These are phyloP conservation scores for Carposina sasakii DNA, from an alignment of 1,140 invertebrate genomes.

Conservation along the genomic window DNA sequence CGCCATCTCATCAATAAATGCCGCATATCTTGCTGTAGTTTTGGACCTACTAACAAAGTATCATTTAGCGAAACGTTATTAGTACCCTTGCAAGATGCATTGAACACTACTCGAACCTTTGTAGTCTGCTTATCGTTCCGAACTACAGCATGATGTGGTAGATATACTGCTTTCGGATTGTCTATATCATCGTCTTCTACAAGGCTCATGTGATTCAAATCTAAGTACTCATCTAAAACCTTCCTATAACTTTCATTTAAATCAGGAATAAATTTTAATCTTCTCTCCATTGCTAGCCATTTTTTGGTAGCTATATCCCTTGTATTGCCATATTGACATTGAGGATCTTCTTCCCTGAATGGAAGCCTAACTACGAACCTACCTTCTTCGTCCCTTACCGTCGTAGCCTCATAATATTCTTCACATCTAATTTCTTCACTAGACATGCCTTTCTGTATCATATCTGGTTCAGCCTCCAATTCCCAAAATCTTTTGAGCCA, in stretches of 20 bases:
- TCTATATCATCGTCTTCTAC: background rate
- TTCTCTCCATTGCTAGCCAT: constrained; percentile 17
- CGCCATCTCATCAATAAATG: background rate
- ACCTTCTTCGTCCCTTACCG: background rate
- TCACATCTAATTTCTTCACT: background rate
- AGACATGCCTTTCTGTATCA: background rate
- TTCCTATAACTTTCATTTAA: constrained; percentile 15
- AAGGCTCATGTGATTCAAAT: constrained; percentile 25
- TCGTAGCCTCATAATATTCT: background rate
- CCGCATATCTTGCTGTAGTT: background rate
- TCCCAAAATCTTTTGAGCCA: background rate
- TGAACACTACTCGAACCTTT: background rate
- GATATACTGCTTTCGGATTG: constrained; percentile 1
- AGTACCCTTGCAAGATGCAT: background rate
- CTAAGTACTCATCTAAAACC: constrained; percentile 31
- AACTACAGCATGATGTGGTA: background rate
- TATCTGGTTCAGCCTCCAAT: background rate
- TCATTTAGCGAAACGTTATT: background rate
- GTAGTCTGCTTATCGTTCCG: background rate
- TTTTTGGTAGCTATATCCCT: constrained; percentile 12
- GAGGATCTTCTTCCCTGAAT: background rate
- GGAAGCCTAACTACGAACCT: background rate
- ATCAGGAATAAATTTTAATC: constrained; percentile 10
- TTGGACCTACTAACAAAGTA: background rate
- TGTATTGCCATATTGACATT: constrained; percentile 11